These are phyloP conservation scores for Phacellophora camtschatica DNA, from an alignment of 30 jellyfish, hydroid and myxozoan species.

Conservation along the genomic window DNA sequence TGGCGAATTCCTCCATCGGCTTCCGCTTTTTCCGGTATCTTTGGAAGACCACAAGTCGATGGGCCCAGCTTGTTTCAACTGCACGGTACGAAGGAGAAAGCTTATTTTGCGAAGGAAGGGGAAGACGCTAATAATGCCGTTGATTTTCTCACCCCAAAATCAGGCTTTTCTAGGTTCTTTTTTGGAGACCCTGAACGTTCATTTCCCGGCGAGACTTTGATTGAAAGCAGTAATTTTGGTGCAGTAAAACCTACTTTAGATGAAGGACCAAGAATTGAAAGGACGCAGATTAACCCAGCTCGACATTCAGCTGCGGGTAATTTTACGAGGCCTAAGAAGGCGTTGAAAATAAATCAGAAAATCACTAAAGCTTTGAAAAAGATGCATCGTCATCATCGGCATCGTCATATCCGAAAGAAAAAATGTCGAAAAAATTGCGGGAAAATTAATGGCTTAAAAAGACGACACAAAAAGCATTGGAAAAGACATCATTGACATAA, in stretches of 20 bases:
- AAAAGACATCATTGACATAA: no score
- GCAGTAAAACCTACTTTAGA: background rate
- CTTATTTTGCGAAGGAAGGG: slow-evolving; percentile 36
- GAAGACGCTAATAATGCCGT: slow-evolving; percentile 12
- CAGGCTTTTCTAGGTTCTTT: background rate
- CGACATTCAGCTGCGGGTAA: background rate
- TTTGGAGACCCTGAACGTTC: slow-evolving; percentile 15
- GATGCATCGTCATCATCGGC: background rate
- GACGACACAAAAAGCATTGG: background rate
- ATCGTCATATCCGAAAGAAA: background rate
- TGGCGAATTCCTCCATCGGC: slow-evolving; percentile 62
- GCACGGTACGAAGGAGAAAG: slow-evolving; percentile 27
- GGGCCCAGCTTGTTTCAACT: slow-evolving; percentile 64
- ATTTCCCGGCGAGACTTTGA: slow-evolving; percentile 42
- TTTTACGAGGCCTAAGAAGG: background rate
- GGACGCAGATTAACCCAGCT: background rate
- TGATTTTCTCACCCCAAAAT: slow-evolving; percentile 6
- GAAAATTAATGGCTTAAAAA: background rate
- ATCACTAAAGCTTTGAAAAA: background rate
- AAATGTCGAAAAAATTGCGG: background rate
- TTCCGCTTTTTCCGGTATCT: slow-evolving; percentile 17
- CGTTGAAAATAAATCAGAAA: background rate
- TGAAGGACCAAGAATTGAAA: background rate
- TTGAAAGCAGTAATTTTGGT: slow-evolving; percentile 30
- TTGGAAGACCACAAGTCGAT: slow-evolving; percentile 16